Conservation (phyloP, 2,797 vertebrate genomes). For the Florisuga fusca region DNA sequence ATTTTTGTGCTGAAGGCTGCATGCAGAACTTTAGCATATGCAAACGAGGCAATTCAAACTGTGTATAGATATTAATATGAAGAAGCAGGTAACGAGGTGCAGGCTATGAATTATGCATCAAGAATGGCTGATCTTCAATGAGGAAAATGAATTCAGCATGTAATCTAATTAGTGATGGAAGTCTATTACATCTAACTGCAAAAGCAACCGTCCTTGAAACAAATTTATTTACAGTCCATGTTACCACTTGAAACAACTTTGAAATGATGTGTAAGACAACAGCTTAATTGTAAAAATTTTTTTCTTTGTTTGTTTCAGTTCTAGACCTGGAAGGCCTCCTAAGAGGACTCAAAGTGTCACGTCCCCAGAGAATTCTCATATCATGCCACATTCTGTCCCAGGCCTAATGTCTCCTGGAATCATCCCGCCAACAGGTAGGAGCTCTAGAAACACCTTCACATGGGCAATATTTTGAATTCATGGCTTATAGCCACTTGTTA, state of each 20-base stretch:
- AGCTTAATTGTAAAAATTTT: conserved; percentile 89
- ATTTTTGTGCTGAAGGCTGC: conserved; percentile 99
- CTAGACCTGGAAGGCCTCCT: conserved; percentile 98
- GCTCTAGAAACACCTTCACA: neutral
- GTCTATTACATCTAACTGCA: conserved; percentile 99
- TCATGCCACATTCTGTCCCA: conserved; percentile 98
- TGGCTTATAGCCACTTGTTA: neutral
- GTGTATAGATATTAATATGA: conserved; percentile 99
- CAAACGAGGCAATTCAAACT: conserved; percentile 99
- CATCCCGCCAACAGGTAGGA: conserved; percentile 97
- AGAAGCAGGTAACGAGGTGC: conserved; percentile 99
- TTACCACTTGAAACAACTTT: conserved; percentile 95
- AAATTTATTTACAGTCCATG: conserved; percentile 99
- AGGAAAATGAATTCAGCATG: conserved; percentile 99
- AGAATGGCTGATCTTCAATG: conserved; percentile 99
- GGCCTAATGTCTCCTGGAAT: conserved; percentile 99
- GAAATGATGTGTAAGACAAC: conserved; percentile 91
- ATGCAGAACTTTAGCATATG: conserved; percentile 99
- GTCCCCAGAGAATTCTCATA: conserved; percentile 97
- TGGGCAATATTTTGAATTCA: neutral
- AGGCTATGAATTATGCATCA: conserved; percentile 99
- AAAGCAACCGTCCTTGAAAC: conserved; percentile 99
- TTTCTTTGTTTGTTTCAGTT: conserved; percentile 87
- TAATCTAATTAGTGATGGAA: conserved; percentile 99
- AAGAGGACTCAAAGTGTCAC: conserved; percentile 99